Conservation (phyloP, 2,797 vertebrate genomes). For the Urosaurus nigricauda region DNA sequence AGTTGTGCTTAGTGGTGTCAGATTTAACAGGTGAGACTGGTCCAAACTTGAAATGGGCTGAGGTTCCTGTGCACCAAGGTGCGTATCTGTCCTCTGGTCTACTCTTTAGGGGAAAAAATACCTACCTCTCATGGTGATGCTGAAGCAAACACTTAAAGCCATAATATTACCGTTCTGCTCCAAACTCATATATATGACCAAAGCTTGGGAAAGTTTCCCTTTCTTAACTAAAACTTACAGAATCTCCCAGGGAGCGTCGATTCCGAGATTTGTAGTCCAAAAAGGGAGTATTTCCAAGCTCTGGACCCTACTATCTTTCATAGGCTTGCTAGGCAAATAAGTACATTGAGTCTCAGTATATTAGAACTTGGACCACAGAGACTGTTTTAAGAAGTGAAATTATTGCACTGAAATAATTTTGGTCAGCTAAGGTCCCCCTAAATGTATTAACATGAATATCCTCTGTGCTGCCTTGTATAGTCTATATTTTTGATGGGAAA, state of each 20-base stretch:
- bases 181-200: not conserved
- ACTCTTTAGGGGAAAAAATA: not conserved
- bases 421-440: too few species aligned
- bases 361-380: not conserved
- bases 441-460: not conserved
- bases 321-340: not conserved
- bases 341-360: not conserved
- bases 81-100: not conserved
- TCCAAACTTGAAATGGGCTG: not conserved
- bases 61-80: not conserved
- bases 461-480: not conserved
- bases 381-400: not conserved
- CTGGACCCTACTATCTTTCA: not conserved
- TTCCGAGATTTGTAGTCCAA: not conserved
- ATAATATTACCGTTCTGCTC: not conserved
- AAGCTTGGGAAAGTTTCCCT: too few species aligned
- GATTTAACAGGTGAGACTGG: not conserved
- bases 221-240: not conserved
- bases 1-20: too few species aligned
- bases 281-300: not conserved
- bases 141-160: not conserved
- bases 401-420: not conserved
- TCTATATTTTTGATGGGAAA: constrained; percentile 26
- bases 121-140: not conserved
- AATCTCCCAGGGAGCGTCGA: not conserved